phyloP scores from a whole-genome alignment of 2,888 invertebrate genomes.

The Chydorus sphaericus region DNA sequence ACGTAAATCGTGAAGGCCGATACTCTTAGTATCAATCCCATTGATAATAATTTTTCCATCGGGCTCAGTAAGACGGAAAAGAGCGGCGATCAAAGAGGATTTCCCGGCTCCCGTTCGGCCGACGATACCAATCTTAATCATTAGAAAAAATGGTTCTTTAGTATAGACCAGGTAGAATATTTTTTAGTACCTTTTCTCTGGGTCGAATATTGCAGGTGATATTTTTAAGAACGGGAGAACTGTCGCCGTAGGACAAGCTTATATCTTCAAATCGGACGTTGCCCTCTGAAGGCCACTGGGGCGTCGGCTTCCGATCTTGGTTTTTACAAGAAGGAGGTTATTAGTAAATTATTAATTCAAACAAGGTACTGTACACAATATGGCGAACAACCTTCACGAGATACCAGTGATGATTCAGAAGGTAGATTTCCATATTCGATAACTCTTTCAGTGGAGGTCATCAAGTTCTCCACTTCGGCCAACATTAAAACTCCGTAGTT shows the following conservation, averaged over 20 bases:
- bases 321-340: background rate
- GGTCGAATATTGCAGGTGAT: slow-evolving; percentile 24
- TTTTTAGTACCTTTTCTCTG: slow-evolving; percentile 28
- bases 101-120: slow-evolving; percentile 76
- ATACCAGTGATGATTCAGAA: slow-evolving; percentile 48
- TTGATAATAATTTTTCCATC: slow-evolving; percentile 71
- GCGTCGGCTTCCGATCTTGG: slow-evolving; percentile 29
- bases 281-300: slow-evolving; percentile 30
- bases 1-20: slow-evolving; percentile 40
- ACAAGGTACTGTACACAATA: no score
- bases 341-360: no score
- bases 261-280: slow-evolving; percentile 20
- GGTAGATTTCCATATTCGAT: slow-evolving; percentile 60
- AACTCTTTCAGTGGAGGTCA: slow-evolving; percentile 81
- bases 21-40: slow-evolving; percentile 48
- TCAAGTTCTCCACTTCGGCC: slow-evolving; percentile 70
- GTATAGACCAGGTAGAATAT: no score
- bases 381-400: slow-evolving; percentile 32
- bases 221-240: slow-evolving; percentile 31
- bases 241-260: slow-evolving; percentile 27
- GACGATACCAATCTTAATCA: slow-evolving; percentile 48
- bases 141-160: background rate
- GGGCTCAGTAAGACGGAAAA: slow-evolving; percentile 65
- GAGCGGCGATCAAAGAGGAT: slow-evolving; percentile 56
- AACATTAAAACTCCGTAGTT: slow-evolving; percentile 86